phyloP scores from a whole-genome alignment of 2,797 vertebrate species.

The Perodicticus potto region DNA sequence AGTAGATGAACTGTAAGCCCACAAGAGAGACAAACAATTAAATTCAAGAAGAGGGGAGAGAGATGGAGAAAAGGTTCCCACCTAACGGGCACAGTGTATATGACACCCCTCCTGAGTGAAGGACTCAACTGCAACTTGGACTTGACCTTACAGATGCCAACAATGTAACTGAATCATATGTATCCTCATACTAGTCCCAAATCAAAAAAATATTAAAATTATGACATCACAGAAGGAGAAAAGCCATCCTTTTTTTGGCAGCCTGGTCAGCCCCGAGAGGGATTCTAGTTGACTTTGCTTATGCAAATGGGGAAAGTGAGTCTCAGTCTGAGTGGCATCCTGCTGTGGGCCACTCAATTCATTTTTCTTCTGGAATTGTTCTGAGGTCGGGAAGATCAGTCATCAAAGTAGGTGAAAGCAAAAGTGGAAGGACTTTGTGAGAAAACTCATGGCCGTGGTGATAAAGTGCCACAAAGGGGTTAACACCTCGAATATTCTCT shows the following conservation, averaged over 20 bases:
- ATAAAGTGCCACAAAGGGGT: not conserved
- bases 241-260: not conserved
- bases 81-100: no score
- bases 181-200: no score
- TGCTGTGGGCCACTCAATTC: not conserved
- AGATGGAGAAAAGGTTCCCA: no score
- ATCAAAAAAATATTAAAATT: not conserved
- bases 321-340: not conserved
- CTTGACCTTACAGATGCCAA: no score
- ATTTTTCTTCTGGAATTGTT: not conserved
- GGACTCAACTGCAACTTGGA: no score
- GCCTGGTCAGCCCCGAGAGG: not conserved
- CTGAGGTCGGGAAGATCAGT: not conserved
- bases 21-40: no score
- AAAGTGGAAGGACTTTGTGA: not conserved
- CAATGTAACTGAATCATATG: no score
- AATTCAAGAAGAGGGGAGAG: no score
- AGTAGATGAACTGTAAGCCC: no score
- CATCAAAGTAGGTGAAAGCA: not conserved
- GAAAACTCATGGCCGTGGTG: not conserved
- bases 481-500: not conserved
- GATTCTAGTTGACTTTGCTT: not conserved
- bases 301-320: not conserved
- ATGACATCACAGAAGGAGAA: not conserved
- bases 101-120: no score